Base-by-base conservation (phyloP, 2,113 vertebrate species). In the Laticauda laticaudata region DNA sequence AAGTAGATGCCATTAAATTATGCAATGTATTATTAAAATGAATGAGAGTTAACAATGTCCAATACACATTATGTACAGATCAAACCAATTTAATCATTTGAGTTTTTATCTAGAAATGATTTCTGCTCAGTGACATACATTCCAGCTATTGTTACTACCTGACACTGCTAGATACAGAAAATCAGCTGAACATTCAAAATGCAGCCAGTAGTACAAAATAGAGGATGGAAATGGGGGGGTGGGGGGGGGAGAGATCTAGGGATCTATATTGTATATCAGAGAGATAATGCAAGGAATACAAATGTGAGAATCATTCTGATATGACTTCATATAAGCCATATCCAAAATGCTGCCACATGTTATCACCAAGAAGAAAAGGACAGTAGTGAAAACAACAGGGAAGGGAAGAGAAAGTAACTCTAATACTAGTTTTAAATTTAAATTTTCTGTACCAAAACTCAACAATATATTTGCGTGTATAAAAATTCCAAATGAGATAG, bases 171-270 rank as follows among this genome's bases (percentile, higher is more conserved):
- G n/a, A 24, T 75, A 90, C 5, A 81, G 64, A 91, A 54, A 54
- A 55, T 10, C 64, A 81, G 24, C 3, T 81, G 90, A 81, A 39
- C 8, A 85, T 91, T 90, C 53, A 85, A 86, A 55, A 11, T 43
- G 15, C 51, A 56, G 5, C 20, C 39, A 23, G 2, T 75, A 53
- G 34, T 43, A 8, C 75, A 81, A 81, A 81, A 81, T 24, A 43
- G 34, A 81, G 34, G 53, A 56, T 56, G 34, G 61, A 90, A 20
- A 34, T 12, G 12, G 53, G 0, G 14, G 54, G 14, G 8, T n/a
- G n/a, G 53, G 14, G 3, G 2, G 53, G 14, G 14, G 2, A 0
- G 1, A 9, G 23, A 29, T 5, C 4, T 23, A 3, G 45, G 12
- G 20, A 7, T 24, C n/a, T 54, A 39, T 75, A 21, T 15, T 91